Conservation (phyloP, 2,797 vertebrate species). For the Sphenopsis melanotis region DNA sequence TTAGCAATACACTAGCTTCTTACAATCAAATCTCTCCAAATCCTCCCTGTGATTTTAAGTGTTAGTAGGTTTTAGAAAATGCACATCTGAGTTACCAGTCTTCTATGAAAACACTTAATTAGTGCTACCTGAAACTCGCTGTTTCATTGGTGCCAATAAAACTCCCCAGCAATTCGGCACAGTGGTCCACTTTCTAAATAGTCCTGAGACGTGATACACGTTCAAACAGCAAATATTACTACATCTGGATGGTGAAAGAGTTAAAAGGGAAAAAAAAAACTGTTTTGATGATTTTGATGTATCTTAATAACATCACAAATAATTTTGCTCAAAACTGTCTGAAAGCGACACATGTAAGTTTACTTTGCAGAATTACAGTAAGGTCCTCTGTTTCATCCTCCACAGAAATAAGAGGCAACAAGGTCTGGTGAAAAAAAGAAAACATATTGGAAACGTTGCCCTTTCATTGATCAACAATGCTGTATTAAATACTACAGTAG, state of each 20-base stretch:
- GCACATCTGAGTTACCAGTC: neutral
- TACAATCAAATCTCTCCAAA: slow-evolving; percentile 40
- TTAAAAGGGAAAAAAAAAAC: neutral
- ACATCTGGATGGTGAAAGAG: neutral
- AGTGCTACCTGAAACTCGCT: neutral
- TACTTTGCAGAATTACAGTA: neutral
- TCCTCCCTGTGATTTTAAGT: slow-evolving; percentile 42
- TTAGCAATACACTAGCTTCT: neutral
- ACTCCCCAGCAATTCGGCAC: neutral
- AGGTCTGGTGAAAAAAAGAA: neutral
- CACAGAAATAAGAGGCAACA: neutral
- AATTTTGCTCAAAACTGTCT: neutral
- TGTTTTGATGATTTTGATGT: neutral
- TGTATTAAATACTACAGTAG: neutral
- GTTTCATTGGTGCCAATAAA: neutral
- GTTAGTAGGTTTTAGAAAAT: slow-evolving; percentile 40
- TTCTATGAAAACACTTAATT: neutral
- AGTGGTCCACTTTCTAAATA: neutral
- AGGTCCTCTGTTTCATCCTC: neutral
- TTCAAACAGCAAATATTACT: neutral
- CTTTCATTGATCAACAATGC: neutral
- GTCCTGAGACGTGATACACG: neutral
- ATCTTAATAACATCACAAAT: neutral
- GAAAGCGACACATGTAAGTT: neutral
- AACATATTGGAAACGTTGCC: neutral